Evolutionary conservation across 2,888 invertebrate genomes (phyloP).

Genomic region (Drosophila meridionalis): DNA sequence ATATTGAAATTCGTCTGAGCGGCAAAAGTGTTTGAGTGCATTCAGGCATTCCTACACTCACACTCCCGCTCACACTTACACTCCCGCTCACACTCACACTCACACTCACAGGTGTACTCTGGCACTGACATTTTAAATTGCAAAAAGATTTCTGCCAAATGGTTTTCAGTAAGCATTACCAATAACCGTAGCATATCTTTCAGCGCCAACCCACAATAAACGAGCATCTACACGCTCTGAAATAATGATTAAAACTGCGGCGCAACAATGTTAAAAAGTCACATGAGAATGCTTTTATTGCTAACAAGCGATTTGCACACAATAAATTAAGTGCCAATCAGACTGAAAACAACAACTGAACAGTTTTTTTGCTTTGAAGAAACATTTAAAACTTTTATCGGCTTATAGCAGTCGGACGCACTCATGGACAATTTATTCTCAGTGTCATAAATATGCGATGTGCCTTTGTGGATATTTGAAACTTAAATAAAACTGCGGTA

Average conservation of each 20-base stretch:
- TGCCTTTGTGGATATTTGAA: conserved; percentile 7
- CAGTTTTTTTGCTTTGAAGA: conserved; percentile 7
- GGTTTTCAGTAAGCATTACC: conserved; percentile 40
- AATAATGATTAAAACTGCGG: not conserved
- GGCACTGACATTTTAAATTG: conserved; percentile 40
- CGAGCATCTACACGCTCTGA: too few species aligned
- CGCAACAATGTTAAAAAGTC: not conserved
- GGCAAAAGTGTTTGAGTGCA: conserved; percentile 75
- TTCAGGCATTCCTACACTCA: conserved; percentile 50
- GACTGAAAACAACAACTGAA: conserved; percentile 16
- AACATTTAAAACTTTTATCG: conserved; percentile 30
- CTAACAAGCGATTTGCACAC: conserved; percentile 12
- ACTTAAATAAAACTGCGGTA: not conserved
- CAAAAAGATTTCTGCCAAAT: conserved; percentile 25
- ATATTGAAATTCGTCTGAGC: conserved; percentile 72
- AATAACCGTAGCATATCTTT: conserved; percentile 28
- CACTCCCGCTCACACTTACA: conserved; percentile 9
- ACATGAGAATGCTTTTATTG: conserved; percentile 26
- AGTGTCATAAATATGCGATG: conserved; percentile 4
- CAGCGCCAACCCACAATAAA: not conserved
- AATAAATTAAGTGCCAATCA: conserved; percentile 63
- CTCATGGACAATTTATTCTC: not conserved
- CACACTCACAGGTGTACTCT: conserved; percentile 19
- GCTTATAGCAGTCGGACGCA: conserved; percentile 4
- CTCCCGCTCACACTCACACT: conserved; percentile 13